Conservation (phyloP, 2,113 vertebrate genomes). For the Oxygymnocypris stewartii region DNA sequence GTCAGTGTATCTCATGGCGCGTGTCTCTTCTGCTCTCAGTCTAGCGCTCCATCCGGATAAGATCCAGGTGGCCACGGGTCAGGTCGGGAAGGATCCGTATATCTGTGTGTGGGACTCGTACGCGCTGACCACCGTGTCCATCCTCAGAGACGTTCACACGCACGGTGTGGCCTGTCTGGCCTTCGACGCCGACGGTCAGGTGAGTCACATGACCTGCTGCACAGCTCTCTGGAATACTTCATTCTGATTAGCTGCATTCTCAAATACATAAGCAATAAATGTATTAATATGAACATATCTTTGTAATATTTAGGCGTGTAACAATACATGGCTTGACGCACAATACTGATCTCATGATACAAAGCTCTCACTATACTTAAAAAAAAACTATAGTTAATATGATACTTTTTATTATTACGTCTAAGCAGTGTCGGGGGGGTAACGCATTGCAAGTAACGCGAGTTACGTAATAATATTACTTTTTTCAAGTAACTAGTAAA, state of each 20-base stretch:
- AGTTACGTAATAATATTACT: no score
- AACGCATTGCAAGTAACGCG: no score
- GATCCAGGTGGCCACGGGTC: slow-evolving; percentile 91
- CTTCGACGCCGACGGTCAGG: slow-evolving; percentile 94
- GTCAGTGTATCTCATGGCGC: background rate
- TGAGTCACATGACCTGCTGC: slow-evolving; percentile 55
- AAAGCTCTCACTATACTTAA: no score
- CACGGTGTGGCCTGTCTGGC: slow-evolving; percentile 93
- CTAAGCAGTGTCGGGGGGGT: no score
- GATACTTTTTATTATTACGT: no score
- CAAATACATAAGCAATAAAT: no score
- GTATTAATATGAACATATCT: no score
- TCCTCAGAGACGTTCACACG: slow-evolving; percentile 92
- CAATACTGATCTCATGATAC: no score
- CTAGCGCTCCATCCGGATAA: slow-evolving; percentile 94
- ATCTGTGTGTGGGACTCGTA: slow-evolving; percentile 96
- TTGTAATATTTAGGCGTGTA: no score
- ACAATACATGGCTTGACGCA: no score
- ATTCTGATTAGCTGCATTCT: background rate
- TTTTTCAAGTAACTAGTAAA: no score
- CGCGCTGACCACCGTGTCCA: slow-evolving; percentile 86
- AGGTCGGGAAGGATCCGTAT: slow-evolving; percentile 94
- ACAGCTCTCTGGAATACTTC: background rate
- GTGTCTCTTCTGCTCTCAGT: slow-evolving; percentile 68
- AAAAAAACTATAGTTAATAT: no score